A percentile compares a stretch with the other conserved stretches of the same genome.
phyloP scores from a whole-genome alignment of 2,888 invertebrate genomes.

The Dicyrtoma fusca region DNA sequence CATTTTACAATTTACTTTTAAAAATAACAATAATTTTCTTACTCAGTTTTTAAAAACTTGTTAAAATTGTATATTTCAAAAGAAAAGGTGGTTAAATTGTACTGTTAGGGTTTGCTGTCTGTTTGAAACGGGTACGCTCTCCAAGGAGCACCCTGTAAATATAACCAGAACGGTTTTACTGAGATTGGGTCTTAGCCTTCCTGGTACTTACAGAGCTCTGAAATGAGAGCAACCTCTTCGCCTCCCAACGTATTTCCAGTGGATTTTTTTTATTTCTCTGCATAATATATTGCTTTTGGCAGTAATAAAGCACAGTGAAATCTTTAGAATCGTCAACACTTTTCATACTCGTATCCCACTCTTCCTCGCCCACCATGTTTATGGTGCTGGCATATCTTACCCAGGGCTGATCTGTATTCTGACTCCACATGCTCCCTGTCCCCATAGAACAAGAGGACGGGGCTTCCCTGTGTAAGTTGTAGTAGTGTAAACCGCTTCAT shows the following conservation, averaged over 20 bases:
- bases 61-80: too few relatives aligned
- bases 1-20: too few relatives aligned
- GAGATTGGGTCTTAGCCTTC: neutral
- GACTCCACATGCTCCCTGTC: conserved; percentile 2
- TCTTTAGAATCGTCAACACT: conserved; percentile 22
- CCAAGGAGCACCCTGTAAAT: too few relatives aligned
- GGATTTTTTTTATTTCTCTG: neutral
- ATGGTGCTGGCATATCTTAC: neutral
- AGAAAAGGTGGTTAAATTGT: too few relatives aligned
- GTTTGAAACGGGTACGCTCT: too few relatives aligned
- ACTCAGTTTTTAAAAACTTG: too few relatives aligned
- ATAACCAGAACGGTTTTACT: neutral
- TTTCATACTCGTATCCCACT: neutral
- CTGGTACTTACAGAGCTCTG: neutral
- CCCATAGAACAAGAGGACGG: too few relatives aligned
- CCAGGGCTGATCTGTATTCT: neutral
- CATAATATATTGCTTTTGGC: conserved; percentile 16
- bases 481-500: neutral
- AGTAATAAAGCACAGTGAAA: conserved; percentile 7
- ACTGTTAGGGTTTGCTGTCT: too few relatives aligned
- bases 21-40: too few relatives aligned
- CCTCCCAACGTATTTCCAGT: neutral
- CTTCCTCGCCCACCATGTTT: neutral
- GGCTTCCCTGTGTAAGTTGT: too few relatives aligned
- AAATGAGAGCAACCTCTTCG: neutral